A percentile compares a stretch with the other conserved stretches of the same genome.
Evolutionary conservation across 2,797 vertebrate genomes (phyloP).

Genomic region (Coregonus sp.): DNA sequence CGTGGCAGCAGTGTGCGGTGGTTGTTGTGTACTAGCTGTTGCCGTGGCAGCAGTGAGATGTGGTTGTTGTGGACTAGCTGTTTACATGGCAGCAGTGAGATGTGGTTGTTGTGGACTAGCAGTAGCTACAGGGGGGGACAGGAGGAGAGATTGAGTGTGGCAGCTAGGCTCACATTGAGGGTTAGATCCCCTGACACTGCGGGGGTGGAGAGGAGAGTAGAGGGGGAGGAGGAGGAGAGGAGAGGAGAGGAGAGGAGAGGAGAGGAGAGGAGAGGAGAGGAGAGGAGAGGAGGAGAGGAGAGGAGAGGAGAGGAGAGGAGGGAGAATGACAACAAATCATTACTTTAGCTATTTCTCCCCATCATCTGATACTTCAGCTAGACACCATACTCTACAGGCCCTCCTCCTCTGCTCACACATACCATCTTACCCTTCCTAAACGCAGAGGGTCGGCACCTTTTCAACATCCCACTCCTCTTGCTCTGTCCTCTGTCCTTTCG

Average conservation of each 20-base stretch:
- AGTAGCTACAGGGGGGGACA: not conserved
- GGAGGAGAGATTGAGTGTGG: constrained; percentile 39
- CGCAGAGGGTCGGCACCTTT: too few species aligned
- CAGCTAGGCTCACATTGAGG: constrained; percentile 40
- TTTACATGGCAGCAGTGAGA: too few species aligned
- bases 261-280: not conserved
- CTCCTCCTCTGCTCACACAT: not conserved
- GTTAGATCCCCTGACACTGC: constrained; percentile 34
- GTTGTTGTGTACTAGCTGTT: constrained; percentile 3
- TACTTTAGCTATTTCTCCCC: not conserved
- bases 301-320: too few species aligned
- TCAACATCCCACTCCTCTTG: too few species aligned
- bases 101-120: constrained; percentile 3
- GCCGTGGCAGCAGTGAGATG: too few species aligned
- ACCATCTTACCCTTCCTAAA: accelerated
- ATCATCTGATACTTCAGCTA: not conserved
- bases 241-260: too few species aligned
- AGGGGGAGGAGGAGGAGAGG: too few species aligned
- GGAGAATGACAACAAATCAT: not conserved
- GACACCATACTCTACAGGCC: not conserved
- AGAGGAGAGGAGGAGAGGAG: not conserved
- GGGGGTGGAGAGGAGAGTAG: constrained; percentile 4
- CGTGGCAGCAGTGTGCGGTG: too few species aligned
- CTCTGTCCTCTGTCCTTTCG: too few species aligned
- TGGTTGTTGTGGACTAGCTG: constrained; percentile 7